Base-by-base conservation (phyloP, 2,797 vertebrate species). In the Sphenopsis melanotis region DNA sequence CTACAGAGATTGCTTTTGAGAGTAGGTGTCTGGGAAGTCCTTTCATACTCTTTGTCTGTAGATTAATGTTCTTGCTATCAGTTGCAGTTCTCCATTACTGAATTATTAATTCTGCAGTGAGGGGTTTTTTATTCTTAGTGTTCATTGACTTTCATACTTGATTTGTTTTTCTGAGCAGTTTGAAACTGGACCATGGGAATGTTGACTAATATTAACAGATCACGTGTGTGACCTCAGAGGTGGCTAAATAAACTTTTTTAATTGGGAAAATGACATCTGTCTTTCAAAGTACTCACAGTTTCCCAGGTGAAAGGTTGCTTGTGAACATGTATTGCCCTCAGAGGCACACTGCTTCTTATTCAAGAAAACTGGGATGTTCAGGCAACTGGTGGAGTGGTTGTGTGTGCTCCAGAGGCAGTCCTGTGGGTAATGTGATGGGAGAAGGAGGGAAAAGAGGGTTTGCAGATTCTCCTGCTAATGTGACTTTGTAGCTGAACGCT, bases 401-500 rank as follows among this genome's bases (percentile, higher is more conserved):
- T 10, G 0, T 80, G 88, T 78, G 74, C 59, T 90, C 49, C 0
- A 6, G 71, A 71, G 74, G 57, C 79, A 84, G 68, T 44, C 74
- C 64, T 86, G 37, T 42, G 74, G 61, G 74, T 44, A 75, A n/a
- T 5, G 5, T 64, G 76, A 63, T 93, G 85, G 80, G 81, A 74
- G 37, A 36, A 87, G n/a, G 20, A 82, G 47, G 60, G 68, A 71
- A 61, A 64, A 52, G 55, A 60, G 83, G 14, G 14, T 87, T 82
- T 83, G 63, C 49, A 64, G 57, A 49, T 70, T 80, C 85, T 94
- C 52, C 83, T 70, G 47, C 57, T 86, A 30, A 47, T 68, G 60
- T 84, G 75, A n/a, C 63, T 96, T 90, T 77, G 87, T 89, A 87
- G 83, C 60, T 95, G 89, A 93, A 71, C 63, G 69, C 19, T 68